phyloP scores from a whole-genome alignment of 2,113 vertebrate genomes.

The Verasper variegatus region DNA sequence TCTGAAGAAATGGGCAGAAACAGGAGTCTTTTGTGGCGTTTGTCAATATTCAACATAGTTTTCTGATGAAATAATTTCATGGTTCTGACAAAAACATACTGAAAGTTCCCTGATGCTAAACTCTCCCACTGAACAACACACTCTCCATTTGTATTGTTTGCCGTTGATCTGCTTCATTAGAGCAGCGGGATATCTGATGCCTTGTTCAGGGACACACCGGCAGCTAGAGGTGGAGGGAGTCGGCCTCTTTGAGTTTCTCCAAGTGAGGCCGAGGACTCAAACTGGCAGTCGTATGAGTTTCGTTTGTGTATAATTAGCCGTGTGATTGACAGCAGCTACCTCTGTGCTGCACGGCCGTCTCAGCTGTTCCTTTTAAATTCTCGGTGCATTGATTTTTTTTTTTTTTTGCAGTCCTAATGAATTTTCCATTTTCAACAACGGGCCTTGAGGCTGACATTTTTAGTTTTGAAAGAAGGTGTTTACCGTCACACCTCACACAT shows the following conservation, averaged over 20 bases:
- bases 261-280: not conserved
- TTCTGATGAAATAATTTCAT: no score
- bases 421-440: constrained; percentile 10
- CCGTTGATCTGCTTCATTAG: constrained; percentile 3
- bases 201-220: not conserved
- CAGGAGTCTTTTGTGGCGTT: no score
- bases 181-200: not conserved
- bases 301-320: not conserved
- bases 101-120: not conserved
- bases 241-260: no score
- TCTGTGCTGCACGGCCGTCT: not conserved
- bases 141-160: not conserved
- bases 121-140: not conserved
- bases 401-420: not conserved
- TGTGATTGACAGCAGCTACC: not conserved
- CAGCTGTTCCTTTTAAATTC: constrained; percentile 15
- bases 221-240: no score
- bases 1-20: no score
- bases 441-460: constrained; percentile 40
- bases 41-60: no score
- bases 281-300: not conserved
- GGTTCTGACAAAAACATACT: not conserved
- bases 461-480: constrained; percentile 17
- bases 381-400: constrained; percentile 45
- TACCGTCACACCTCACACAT: constrained; percentile 21